Evolutionary conservation across 1,140 invertebrate species (phyloP).

Genomic region (Lucilia sericata): DNA sequence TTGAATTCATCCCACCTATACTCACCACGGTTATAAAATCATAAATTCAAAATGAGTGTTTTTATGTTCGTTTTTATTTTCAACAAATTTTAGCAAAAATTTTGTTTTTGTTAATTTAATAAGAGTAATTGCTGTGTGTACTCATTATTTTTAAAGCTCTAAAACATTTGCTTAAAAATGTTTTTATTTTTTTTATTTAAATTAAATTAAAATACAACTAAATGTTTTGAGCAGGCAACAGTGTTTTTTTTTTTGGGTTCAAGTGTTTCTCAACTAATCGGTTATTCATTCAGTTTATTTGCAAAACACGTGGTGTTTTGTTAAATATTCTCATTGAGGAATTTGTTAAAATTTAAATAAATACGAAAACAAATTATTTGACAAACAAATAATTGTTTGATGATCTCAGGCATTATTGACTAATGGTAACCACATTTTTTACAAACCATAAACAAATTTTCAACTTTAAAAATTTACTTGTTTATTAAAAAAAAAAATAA

Average conservation of each 20-base stretch:
- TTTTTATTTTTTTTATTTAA: background rate
- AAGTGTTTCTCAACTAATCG: background rate
- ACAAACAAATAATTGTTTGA: background rate
- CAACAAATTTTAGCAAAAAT: background rate
- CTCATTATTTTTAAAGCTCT: background rate
- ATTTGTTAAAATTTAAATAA: no score
- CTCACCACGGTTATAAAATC: constrained; percentile 35
- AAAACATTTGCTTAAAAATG: background rate
- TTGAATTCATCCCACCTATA: constrained; percentile 40
- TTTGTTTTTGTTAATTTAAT: background rate
- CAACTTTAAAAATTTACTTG: background rate
- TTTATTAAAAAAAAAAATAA: no score
- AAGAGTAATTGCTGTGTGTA: background rate
- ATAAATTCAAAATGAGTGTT: constrained; percentile 34
- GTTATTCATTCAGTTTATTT: background rate
- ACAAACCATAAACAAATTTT: background rate
- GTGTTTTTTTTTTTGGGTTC: no score
- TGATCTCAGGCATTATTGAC: background rate
- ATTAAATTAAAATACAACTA: background rate
- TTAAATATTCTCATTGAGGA: no score
- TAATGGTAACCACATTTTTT: background rate
- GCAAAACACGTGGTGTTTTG: background rate
- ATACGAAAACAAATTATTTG: background rate
- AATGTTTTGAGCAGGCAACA: background rate
- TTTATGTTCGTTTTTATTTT: background rate